Conservation (phyloP, 2,113 vertebrate genomes). For the Datnioides undecimradiatus region DNA sequence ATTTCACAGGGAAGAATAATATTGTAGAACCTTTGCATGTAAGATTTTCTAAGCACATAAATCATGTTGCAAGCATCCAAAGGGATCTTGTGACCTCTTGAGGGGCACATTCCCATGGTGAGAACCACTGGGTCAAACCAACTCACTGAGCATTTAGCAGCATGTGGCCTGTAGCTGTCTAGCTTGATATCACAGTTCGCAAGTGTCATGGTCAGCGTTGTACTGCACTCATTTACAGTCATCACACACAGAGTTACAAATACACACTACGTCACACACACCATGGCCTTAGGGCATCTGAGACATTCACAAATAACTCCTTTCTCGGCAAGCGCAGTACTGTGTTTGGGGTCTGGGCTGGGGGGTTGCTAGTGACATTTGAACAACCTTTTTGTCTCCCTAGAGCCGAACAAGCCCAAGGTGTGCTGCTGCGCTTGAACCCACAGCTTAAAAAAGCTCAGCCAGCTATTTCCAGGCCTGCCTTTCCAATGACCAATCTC, state of each 20-base stretch:
- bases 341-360: conserved; percentile 48
- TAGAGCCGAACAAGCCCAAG: conserved; percentile 65
- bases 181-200: conserved; percentile 45
- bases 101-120: not conserved
- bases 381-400: conserved; percentile 76
- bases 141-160: conserved; percentile 35
- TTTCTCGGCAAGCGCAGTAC: conserved; percentile 49
- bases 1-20: not conserved
- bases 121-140: conserved; percentile 18
- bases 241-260: conserved; percentile 33
- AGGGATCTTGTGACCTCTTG: not conserved
- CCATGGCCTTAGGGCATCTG: conserved; percentile 54
- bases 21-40: not conserved
- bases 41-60: conserved; percentile 1
- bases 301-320: conserved; percentile 70
- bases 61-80: not conserved
- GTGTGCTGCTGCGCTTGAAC: conserved; percentile 66
- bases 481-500: conserved; percentile 51
- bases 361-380: conserved; percentile 73
- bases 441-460: conserved; percentile 63
- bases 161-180: conserved; percentile 18
- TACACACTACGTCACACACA: conserved; percentile 46
- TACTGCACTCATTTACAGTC: conserved; percentile 59
- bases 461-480: conserved; percentile 59
- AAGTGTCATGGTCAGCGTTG: conserved; percentile 49